Percentiles rank a stretch among this genome's conserved stretches.
Evolutionary conservation across 2,888 invertebrate species (phyloP).

Genomic region (Meteorus colon): DNA sequence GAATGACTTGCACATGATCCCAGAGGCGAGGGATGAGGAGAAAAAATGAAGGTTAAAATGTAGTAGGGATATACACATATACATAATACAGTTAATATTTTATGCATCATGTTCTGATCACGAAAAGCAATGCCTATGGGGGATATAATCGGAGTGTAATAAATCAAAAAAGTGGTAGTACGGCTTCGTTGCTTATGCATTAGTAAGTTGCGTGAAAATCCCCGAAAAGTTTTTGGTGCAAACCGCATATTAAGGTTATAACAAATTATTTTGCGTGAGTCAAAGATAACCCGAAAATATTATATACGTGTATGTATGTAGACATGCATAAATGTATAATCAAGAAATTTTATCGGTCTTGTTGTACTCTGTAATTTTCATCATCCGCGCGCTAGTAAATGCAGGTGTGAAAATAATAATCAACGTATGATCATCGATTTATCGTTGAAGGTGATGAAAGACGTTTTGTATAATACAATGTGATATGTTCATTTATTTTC

Average conservation of each 20-base stretch:
- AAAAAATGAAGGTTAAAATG: neutral
- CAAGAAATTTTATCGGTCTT: neutral
- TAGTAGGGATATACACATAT: neutral
- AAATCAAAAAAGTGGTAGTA: slow-evolving; percentile 41
- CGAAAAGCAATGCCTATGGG: neutral
- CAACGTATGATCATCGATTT: slow-evolving; percentile 5
- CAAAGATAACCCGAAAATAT: slow-evolving; percentile 13
- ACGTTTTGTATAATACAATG: neutral
- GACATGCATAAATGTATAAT: slow-evolving; percentile 3
- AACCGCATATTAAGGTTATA: slow-evolving; percentile 42
- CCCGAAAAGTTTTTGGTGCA: slow-evolving; percentile 6
- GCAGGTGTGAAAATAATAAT: slow-evolving; percentile 38
- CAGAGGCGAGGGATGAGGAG: neutral
- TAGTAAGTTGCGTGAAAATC: slow-evolving; percentile 30
- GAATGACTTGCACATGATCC: neutral
- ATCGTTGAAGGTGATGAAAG: slow-evolving; percentile 12
- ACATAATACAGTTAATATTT: neutral
- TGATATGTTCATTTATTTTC: neutral
- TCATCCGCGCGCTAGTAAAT: neutral
- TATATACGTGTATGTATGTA: neutral
- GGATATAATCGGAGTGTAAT: slow-evolving; percentile 36
- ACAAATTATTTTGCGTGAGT: slow-evolving; percentile 43
- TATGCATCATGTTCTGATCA: slow-evolving; percentile 13
- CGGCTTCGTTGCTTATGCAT: slow-evolving; percentile 20
- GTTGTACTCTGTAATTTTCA: slow-evolving; percentile 3